Evolutionary conservation across 2,797 vertebrate genomes (phyloP), one percentile per base, ranked within the genome.

Genomic region (Sorex maritimensis): DNA sequence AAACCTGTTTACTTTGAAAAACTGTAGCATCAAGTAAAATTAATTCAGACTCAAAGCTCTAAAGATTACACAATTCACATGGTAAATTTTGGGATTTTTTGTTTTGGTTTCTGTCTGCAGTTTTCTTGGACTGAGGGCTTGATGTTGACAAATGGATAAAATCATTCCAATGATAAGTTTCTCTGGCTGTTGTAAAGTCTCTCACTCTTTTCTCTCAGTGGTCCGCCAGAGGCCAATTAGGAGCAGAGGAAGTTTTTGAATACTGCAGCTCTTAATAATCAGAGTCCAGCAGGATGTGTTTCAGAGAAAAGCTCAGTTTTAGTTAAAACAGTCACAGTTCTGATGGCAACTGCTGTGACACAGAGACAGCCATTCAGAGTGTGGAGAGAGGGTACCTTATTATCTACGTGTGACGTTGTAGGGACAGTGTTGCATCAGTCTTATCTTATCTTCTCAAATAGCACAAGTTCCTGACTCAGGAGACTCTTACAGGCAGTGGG

Each of bases 21-120:
- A 82, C 21, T 68, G 2, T 88, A 41, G 41, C 17, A 77, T 77
- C 49, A 90, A 92, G 17, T 44, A 77, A 63, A 86, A 75, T 91
- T 89, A 81, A 86, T 82, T 78, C 86, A 90, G 55, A 85, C 34
- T 41, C n/a, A n/a, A 85, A 75, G 19, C 92, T 87, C 28, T 87
- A 30, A 89, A 90, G 30, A 80, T 92, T 75, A 8, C 13, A 63
- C 2, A 88, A 79, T 30, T 72, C 85, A 74, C 88, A 81, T 67
- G 84, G 44, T 38, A 75, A 77, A 78, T 73, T 63, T 65, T 11
- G 14, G 44, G 46, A 88, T 44, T 30, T 41, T 77, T 81, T 23
- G 7, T 41, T 93, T 92, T 88, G 10, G 41, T 38, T 72, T 75
- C 5, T 68, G 4, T 75, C 5, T 68, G 7, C 41, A 84, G 11